These are phyloP conservation scores for Dolichotis patagonum DNA, from an alignment of 2,113 vertebrate species.

Conservation along the genomic window DNA sequence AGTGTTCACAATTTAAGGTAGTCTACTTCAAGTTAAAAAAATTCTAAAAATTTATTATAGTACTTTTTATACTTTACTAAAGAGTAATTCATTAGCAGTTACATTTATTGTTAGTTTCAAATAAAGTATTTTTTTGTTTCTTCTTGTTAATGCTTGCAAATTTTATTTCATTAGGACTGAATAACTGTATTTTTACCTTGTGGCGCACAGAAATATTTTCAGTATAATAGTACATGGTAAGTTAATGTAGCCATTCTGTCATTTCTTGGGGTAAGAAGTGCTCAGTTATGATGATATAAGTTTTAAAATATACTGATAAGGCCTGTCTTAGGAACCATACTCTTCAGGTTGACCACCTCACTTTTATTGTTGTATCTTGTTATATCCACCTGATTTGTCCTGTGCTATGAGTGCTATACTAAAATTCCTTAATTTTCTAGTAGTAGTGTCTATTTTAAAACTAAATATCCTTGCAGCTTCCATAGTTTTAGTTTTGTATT, in stretches of 20 bases:
- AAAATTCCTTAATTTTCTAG: background rate
- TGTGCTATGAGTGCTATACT: background rate
- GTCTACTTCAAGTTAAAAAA: background rate
- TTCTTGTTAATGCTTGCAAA: background rate
- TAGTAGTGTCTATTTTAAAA: background rate
- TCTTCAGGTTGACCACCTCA: background rate
- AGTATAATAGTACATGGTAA: background rate
- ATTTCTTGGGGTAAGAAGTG: background rate
- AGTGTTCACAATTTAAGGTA: background rate
- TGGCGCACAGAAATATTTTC: background rate
- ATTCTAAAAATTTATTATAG: background rate
- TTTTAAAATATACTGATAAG: background rate
- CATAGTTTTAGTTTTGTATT: background rate
- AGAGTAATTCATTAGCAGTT: background rate
- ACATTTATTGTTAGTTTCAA: background rate
- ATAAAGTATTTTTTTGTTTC: background rate
- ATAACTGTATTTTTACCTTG: background rate
- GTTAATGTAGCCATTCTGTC: background rate
- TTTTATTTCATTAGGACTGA: background rate
- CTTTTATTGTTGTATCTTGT: background rate
- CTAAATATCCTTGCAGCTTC: background rate
- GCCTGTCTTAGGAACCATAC: background rate
- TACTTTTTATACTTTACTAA: background rate
- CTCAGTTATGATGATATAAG: background rate
- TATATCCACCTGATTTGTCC: background rate